Evolutionary conservation across 92 coral and sea anemone species (phyloP).

Genomic region (Montipora capitata): DNA sequence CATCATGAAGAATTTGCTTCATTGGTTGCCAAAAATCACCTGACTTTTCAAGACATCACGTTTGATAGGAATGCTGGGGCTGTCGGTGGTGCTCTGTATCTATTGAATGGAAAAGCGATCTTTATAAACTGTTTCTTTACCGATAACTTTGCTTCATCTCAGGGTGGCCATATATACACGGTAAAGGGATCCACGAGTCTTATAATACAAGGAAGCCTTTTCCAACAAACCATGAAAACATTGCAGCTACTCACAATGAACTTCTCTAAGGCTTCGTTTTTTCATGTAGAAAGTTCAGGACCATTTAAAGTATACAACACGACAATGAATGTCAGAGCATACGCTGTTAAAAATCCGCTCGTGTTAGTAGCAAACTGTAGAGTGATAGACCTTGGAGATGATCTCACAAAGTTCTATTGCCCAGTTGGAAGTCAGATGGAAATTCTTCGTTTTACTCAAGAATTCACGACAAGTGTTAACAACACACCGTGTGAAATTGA

Average conservation of each 20-base stretch:
- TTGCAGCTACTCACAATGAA: not conserved
- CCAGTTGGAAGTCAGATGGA: constrained; percentile 56
- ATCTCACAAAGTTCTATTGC: constrained; percentile 39
- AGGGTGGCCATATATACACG: constrained; percentile 52
- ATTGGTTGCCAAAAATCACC: not conserved
- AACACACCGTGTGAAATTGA: too few species aligned
- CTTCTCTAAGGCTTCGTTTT: not conserved
- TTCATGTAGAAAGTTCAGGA: constrained; percentile 67
- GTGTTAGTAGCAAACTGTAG: constrained; percentile 56
- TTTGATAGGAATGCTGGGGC: constrained; percentile 73
- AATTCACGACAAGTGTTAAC: too few species aligned
- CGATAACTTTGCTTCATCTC: constrained; percentile 62
- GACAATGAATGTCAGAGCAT: not conserved
- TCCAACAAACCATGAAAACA: constrained; percentile 20
- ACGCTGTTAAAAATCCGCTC: not conserved
- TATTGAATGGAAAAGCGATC: constrained; percentile 49
- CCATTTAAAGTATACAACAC: constrained; percentile 46
- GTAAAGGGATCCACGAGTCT: constrained; percentile 36
- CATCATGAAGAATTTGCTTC: too few species aligned
- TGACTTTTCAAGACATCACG: constrained; percentile 28
- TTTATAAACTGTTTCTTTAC: constrained; percentile 54
- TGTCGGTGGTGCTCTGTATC: constrained; percentile 67
- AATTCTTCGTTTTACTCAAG: not conserved
- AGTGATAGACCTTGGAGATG: constrained; percentile 26
- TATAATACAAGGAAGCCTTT: not conserved